Base-by-base conservation (phyloP, 1,140 invertebrate genomes). In the Drosophila hydei region DNA sequence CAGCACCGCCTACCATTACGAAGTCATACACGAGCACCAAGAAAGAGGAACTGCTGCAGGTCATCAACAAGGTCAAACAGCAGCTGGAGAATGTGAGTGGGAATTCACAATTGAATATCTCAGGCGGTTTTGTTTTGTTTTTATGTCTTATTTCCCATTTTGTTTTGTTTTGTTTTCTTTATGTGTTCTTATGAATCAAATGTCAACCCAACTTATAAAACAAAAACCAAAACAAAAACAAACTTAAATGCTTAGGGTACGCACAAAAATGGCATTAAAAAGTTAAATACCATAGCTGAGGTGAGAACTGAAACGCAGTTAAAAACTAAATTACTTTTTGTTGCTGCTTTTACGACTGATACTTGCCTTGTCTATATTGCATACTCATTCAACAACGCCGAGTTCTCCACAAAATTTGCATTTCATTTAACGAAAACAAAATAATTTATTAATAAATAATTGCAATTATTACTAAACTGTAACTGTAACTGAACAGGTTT, bases 31-130 rank as follows among this genome's bases (percentile, higher is more conserved):
- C 95, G 1, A 93, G 94, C 4, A 95, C 95, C 61, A 96, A 96
- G 77, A 93, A 97, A 43, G 96, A 97, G 91, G 96, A 98, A 91
- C 92, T 98, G 47, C 94, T 96, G 72, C 94, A 96, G 88, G 94
- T 96, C 84, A 96, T 98, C 89, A 95, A 96, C 87, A 97, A 98
- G 92, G 97, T 97, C 0, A 94, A 96, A 90, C 94, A 95, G 79
- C 97, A 97, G 92, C 92, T 98, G 48, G 96, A 98, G 93, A 97
- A 95, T 92, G 97, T 98, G 92, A 94, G 95, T 94, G 47, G 21
- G 23, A 33, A 3, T 4, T 11, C 4, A 6, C 6, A 42, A 30
- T 30, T 30, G 27, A 30, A 40, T 38, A 14, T 54, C n/a, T 45
- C 38, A 18, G 19, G 48, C n/a, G 11, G 18, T 50, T 38, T 71